A percentile compares a stretch with the other conserved stretches of the same genome.
phyloP scores from a whole-genome alignment of 2,888 invertebrate genomes.

The Sesamia inferens region DNA sequence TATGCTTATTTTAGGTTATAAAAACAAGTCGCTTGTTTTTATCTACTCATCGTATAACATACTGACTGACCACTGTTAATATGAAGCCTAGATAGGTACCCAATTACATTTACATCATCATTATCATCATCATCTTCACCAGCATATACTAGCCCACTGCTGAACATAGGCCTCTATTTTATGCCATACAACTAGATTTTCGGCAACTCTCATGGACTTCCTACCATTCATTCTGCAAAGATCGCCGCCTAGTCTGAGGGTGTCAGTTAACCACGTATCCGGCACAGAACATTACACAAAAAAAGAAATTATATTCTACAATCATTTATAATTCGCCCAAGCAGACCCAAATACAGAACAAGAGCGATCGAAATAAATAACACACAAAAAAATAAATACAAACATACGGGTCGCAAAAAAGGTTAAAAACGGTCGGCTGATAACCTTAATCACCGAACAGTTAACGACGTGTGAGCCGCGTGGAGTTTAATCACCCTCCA shows the following conservation, averaged over 20 bases:
- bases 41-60: neutral
- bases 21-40: neutral
- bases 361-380: slow-evolving; percentile 33
- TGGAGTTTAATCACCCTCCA: slow-evolving; percentile 51
- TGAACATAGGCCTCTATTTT: no score
- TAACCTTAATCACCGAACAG: slow-evolving; percentile 63
- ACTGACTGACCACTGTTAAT: no score
- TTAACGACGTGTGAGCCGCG: slow-evolving; percentile 53
- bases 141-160: no score
- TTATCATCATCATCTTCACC: no score
- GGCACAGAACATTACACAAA: neutral
- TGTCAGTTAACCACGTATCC: neutral
- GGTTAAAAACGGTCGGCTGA: slow-evolving; percentile 57
- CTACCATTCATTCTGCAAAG: no score
- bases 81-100: no score
- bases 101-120: no score
- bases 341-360: slow-evolving; percentile 11
- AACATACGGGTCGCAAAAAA: slow-evolving; percentile 49
- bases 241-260: no score
- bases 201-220: no score
- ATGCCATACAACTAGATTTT: no score
- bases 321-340: slow-evolving; percentile 20
- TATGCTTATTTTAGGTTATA: neutral
- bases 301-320: neutral
- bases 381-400: slow-evolving; percentile 38